phyloP scores from a whole-genome alignment of 2,888 invertebrate species.

The Nemapogon koenigi region DNA sequence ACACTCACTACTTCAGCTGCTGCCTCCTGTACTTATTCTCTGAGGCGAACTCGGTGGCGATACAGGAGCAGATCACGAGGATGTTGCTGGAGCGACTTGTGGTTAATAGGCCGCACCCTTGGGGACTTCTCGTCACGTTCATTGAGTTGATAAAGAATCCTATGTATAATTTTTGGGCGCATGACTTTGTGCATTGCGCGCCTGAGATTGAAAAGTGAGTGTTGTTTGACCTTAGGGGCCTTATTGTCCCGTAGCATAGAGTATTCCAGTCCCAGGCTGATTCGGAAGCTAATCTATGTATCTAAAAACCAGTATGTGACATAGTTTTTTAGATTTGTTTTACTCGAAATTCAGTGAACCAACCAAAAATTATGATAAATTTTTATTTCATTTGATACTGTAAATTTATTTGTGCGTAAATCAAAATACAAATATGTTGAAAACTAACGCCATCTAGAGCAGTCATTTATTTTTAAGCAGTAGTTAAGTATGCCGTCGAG shows the following conservation, averaged over 20 bases:
- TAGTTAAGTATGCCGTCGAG: no score
- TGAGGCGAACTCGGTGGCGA: conserved; percentile 95
- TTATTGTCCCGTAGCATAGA: conserved; percentile 16
- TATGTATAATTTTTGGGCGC: conserved; percentile 97
- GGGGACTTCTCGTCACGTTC: conserved; percentile 98
- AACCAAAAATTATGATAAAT: no score
- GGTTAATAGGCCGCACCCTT: conserved; percentile 98
- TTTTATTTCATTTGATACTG: no score
- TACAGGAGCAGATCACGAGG: conserved; percentile 97
- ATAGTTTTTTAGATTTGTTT: no score
- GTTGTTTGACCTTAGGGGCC: conserved; percentile 11
- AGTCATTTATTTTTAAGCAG: no score
- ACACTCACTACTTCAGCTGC: conserved; percentile 99
- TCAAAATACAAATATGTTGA: no score
- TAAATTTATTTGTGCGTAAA: no score
- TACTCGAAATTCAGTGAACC: no score
- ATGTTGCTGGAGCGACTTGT: conserved; percentile 96
- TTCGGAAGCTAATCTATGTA: no score
- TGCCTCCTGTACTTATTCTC: conserved; percentile 96
- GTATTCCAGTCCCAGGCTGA: conserved; percentile 5
- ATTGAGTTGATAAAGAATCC: conserved; percentile 99
- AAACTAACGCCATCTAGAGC: no score
- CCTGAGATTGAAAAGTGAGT: conserved; percentile 98
- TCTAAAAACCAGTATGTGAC: no score
- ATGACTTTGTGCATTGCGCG: conserved; percentile 99